Conservation (phyloP, 2,888 invertebrate genomes). For the Drosophila acutilabella region DNA sequence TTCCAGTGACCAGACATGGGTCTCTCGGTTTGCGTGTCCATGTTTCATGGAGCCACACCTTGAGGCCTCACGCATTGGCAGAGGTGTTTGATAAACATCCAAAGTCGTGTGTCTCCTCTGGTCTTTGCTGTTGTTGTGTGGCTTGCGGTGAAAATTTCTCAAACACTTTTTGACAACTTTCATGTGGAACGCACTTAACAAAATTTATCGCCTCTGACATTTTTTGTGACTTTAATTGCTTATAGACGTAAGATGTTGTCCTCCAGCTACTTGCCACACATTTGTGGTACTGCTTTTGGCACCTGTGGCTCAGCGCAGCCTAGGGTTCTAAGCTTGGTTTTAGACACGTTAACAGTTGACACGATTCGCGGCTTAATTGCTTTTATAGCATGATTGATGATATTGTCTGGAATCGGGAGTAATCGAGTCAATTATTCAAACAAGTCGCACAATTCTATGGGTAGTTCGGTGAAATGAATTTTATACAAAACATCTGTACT, state of each 20-base stretch:
- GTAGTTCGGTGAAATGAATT: too few relatives aligned
- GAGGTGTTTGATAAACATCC: conserved; percentile 71
- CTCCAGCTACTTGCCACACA: conserved; percentile 66
- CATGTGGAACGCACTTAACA: conserved; percentile 81
- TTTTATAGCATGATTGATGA: conserved; percentile 66
- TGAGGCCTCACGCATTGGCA: conserved; percentile 75
- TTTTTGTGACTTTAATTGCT: conserved; percentile 81
- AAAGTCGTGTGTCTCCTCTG: conserved; percentile 48
- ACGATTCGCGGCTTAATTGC: conserved; percentile 70
- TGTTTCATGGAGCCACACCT: conserved; percentile 65
- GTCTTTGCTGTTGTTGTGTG: conserved; percentile 16
- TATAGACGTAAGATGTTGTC: conserved; percentile 56
- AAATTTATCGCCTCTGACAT: conserved; percentile 78
- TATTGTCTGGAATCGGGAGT: conserved; percentile 21
- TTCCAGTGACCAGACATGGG: conserved; percentile 24
- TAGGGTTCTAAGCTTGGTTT: conserved; percentile 34
- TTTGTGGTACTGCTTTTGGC: conserved; percentile 19
- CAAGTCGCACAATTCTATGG: conserved; percentile 4
- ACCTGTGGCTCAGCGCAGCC: conserved; percentile 42
- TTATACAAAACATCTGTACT: too few relatives aligned
- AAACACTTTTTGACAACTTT: conserved; percentile 81
- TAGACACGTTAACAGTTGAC: conserved; percentile 66
- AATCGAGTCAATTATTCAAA: conserved; percentile 31
- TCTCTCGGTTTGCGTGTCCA: conserved; percentile 54
- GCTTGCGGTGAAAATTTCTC: conserved; percentile 73